Conservation (phyloP, 2,888 invertebrate genomes). For the Conchocele bisecta region DNA sequence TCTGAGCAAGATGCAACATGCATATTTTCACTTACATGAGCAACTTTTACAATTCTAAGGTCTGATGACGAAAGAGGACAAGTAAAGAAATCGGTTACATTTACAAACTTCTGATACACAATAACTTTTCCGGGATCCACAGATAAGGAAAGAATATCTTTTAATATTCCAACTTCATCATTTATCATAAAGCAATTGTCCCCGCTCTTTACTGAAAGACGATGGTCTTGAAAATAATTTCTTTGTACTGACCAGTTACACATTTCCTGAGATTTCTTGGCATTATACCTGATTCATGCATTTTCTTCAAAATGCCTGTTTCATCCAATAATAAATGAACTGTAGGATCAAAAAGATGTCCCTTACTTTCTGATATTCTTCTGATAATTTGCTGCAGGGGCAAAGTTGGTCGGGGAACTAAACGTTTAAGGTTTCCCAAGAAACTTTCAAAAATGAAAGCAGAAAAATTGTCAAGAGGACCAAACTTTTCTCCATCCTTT, state of each 20-base stretch:
- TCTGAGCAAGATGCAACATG: slow-evolving; percentile 1
- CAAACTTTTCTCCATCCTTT: slow-evolving; percentile 75
- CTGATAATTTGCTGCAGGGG: slow-evolving; percentile 39
- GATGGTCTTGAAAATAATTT: not conserved
- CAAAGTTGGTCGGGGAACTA: slow-evolving; percentile 30
- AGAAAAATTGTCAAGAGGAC: slow-evolving; percentile 73
- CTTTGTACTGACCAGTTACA: not conserved
- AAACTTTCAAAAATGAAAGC: slow-evolving; percentile 80
- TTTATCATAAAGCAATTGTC: slow-evolving; percentile 11
- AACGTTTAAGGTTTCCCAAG: slow-evolving; percentile 62
- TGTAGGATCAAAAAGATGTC: slow-evolving; percentile 1
- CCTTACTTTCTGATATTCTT: slow-evolving; percentile 28
- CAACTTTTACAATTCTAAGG: slow-evolving; percentile 11
- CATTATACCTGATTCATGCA: slow-evolving; percentile 13
- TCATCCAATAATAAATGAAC: not conserved
- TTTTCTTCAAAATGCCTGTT: slow-evolving; percentile 8
- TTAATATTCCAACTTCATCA: not conserved
- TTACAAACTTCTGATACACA: not conserved
- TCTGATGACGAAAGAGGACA: not conserved
- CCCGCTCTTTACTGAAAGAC: not conserved
- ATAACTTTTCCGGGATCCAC: not conserved
- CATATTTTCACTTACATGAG: slow-evolving; percentile 8
- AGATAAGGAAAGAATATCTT: slow-evolving; percentile 6
- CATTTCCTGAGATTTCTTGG: not conserved
- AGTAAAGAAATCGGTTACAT: not conserved